Percentiles rank a stretch among this genome's conserved stretches.
Conservation (phyloP, 2,888 invertebrate genomes). For the Limnephilus rhombicus region DNA sequence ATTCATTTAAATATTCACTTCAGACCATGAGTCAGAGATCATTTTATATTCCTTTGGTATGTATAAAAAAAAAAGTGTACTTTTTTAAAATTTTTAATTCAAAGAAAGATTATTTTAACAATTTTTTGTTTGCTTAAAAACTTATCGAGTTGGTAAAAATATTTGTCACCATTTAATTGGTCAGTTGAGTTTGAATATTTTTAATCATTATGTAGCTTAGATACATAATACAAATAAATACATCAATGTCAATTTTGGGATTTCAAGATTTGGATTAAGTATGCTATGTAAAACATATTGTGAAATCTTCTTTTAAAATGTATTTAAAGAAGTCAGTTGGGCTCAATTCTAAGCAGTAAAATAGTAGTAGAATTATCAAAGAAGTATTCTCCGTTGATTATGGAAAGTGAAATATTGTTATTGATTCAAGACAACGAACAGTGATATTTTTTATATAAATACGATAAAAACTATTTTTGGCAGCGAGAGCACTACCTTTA, state of each 20-base stretch:
- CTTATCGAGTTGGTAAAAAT: not conserved
- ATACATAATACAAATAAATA: not conserved
- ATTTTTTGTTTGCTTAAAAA: not conserved
- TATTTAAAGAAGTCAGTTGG: not conserved
- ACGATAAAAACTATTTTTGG: slow-evolving; percentile 37
- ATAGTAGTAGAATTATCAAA: not conserved
- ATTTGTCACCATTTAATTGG: not conserved
- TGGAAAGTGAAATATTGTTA: not conserved
- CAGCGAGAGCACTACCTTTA: slow-evolving; percentile 20
- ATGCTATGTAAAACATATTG: not conserved
- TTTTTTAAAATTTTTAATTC: not conserved
- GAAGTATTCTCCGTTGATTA: not conserved
- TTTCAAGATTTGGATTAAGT: not conserved
- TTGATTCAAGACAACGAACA: not conserved
- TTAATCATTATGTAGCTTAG: not conserved
- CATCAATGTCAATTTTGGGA: not conserved
- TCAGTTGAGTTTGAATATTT: not conserved
- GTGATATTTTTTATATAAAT: not conserved
- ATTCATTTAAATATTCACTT: not conserved
- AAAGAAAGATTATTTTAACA: not conserved
- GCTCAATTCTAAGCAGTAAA: not conserved
- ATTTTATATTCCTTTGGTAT: slow-evolving; percentile 37
- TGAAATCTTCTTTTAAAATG: not conserved
- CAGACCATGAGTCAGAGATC: slow-evolving; percentile 39
- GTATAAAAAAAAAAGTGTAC: not conserved